phyloP scores from a whole-genome alignment of 2,113 vertebrate genomes.

The Sinocyclocheilus maitianheensis region DNA sequence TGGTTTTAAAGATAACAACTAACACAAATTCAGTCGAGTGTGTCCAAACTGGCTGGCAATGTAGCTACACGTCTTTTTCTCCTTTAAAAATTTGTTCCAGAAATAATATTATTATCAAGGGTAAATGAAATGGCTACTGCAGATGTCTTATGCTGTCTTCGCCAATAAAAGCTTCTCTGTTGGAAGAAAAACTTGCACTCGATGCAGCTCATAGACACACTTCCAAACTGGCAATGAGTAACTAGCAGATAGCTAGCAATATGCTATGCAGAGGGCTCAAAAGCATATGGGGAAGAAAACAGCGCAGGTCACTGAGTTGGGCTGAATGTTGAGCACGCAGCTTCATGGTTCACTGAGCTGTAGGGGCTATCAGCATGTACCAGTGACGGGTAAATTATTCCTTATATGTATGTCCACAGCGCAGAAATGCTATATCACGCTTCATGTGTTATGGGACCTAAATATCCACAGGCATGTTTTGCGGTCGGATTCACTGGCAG shows the following conservation, averaged over 20 bases:
- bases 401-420: not conserved
- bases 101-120: constrained; percentile 42
- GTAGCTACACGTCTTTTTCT: constrained; percentile 10
- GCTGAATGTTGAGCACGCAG: constrained; percentile 14
- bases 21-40: not conserved
- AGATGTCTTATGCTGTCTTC: constrained; percentile 39
- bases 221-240: constrained; percentile 43
- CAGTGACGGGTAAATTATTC: constrained; percentile 4
- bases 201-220: constrained; percentile 13
- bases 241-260: constrained; percentile 8
- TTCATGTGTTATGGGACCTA: constrained; percentile 14
- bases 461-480: constrained; percentile 14
- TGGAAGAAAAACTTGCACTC: constrained; percentile 42
- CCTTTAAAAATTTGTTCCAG: constrained; percentile 20
- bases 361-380: constrained; percentile 38
- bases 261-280: constrained; percentile 11
- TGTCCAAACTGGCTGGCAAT: not conserved
- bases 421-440: constrained; percentile 3
- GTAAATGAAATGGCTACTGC: constrained; percentile 44
- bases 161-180: constrained; percentile 34
- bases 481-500: not conserved
- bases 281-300: constrained; percentile 25
- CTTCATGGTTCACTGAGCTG: constrained; percentile 1
- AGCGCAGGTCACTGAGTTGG: not conserved
- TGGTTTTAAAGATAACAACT: not conserved